Percentiles rank a stretch among this genome's conserved stretches.
Conservation (phyloP, 2,888 invertebrate species). For the Cataglyphis livida region DNA sequence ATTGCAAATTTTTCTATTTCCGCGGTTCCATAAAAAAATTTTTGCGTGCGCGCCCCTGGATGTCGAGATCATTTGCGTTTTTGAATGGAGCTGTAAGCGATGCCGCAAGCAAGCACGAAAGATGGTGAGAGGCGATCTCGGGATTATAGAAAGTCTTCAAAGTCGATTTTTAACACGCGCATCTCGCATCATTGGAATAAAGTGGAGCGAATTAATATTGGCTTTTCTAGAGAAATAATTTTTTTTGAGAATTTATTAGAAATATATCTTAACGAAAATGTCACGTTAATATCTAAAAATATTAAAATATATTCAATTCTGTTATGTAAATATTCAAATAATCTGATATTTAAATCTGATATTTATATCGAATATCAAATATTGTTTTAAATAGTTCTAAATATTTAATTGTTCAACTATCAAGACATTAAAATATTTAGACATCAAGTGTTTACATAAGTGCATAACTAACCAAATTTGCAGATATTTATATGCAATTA, state of each 20-base stretch:
- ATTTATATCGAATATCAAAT: too few relatives aligned
- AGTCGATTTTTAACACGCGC: constrained; percentile 31
- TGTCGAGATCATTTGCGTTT: constrained; percentile 28
- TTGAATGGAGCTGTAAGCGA: constrained; percentile 49
- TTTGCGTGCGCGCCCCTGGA: constrained; percentile 6
- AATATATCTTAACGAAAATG: neutral
- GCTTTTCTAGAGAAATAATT: constrained; percentile 21
- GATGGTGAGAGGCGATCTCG: constrained; percentile 62
- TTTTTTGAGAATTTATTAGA: constrained; percentile 11
- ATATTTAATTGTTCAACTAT: neutral
- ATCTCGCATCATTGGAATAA: constrained; percentile 18
- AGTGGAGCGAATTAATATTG: constrained; percentile 47
- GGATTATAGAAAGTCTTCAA: constrained; percentile 64
- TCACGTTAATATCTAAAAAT: neutral
- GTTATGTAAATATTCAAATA: neutral
- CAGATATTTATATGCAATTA: neutral
- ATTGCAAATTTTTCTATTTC: neutral
- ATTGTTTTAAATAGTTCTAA: neutral
- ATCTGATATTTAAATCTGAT: neutral
- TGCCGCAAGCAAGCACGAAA: constrained; percentile 36
- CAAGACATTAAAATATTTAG: neutral
- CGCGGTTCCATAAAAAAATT: neutral
- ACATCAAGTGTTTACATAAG: neutral
- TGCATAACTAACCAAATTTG: neutral
- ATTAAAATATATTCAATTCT: neutral